phyloP scores from a whole-genome alignment of 1,140 invertebrate species.

The Kradibia gibbosae region DNA sequence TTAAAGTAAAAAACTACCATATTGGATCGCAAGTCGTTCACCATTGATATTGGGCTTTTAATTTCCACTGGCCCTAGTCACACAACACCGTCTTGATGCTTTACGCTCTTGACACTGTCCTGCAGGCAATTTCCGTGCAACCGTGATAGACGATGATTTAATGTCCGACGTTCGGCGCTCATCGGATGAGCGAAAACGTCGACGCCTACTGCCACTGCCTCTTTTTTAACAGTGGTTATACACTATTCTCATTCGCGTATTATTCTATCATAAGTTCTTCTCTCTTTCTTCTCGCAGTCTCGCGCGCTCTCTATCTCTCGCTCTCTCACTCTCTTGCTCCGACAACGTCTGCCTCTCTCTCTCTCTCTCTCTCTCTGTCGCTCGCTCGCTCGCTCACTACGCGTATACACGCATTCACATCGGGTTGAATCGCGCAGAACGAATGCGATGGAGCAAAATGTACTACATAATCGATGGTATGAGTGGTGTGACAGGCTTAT shows the following conservation, averaged over 20 bases:
- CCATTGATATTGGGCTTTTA: slow-evolving; percentile 52
- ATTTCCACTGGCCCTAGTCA: background rate
- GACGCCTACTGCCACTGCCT: slow-evolving; percentile 30
- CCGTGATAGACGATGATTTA: background rate
- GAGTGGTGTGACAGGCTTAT: background rate
- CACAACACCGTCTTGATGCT: background rate
- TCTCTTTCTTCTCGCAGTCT: no score
- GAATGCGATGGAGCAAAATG: background rate
- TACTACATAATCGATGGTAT: slow-evolving; percentile 20
- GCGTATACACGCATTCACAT: background rate
- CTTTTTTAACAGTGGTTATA: slow-evolving; percentile 23
- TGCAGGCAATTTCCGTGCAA: background rate
- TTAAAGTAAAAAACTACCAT: slow-evolving; percentile 56
- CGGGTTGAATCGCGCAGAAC: background rate
- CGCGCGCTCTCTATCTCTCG: background rate
- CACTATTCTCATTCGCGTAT: slow-evolving; percentile 14
- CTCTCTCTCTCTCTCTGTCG: slow-evolving; percentile 1
- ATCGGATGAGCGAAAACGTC: slow-evolving; percentile 25
- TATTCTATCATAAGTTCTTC: background rate
- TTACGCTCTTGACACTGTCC: background rate
- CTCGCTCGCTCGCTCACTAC: background rate
- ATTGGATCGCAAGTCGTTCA: slow-evolving; percentile 58
- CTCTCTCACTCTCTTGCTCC: no score
- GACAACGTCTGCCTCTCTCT: no score
- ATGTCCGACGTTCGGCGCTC: background rate